These are phyloP conservation scores for Prunella himalayana DNA, from an alignment of 2,113 vertebrate genomes.

Conservation along the genomic window DNA sequence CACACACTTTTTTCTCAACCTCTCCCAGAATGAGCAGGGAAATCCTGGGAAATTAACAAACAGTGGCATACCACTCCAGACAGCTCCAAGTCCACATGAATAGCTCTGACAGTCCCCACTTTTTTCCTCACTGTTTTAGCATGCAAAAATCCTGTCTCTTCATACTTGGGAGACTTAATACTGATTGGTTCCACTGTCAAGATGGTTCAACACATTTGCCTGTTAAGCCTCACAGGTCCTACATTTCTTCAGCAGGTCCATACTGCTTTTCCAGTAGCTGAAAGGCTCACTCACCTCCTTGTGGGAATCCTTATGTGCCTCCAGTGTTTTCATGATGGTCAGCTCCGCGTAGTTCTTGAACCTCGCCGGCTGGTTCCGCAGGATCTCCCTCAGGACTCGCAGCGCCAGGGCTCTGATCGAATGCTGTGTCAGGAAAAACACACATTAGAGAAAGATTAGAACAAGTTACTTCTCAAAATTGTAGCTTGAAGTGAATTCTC, in stretches of 20 bases:
- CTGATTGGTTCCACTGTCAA: background rate
- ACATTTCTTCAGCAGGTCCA: background rate
- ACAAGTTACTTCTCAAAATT: background rate
- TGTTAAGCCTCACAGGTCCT: background rate
- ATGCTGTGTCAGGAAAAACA: slow-evolving; percentile 73
- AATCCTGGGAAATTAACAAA: background rate
- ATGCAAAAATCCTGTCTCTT: background rate
- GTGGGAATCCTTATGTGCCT: slow-evolving; percentile 97
- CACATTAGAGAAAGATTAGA: background rate
- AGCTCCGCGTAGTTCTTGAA: slow-evolving; percentile 98
- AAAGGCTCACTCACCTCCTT: slow-evolving; percentile 85
- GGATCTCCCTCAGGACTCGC: slow-evolving; percentile 92
- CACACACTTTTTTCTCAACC: background rate
- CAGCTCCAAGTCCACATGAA: background rate
- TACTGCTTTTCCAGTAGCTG: background rate
- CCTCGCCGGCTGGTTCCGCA: slow-evolving; percentile 93
- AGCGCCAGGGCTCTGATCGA: slow-evolving; percentile 92
- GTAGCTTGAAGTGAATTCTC: background rate
- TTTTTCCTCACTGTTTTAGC: background rate
- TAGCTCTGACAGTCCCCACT: background rate
- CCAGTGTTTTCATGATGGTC: slow-evolving; percentile 99
- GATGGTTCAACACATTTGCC: background rate
- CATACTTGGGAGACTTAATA: background rate
- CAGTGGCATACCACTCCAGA: background rate
- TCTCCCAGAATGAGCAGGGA: background rate